A percentile compares a stretch with the other conserved stretches of the same genome.
Conservation (phyloP, 1,140 invertebrate species). For the Pseudomyrmex sp. region DNA sequence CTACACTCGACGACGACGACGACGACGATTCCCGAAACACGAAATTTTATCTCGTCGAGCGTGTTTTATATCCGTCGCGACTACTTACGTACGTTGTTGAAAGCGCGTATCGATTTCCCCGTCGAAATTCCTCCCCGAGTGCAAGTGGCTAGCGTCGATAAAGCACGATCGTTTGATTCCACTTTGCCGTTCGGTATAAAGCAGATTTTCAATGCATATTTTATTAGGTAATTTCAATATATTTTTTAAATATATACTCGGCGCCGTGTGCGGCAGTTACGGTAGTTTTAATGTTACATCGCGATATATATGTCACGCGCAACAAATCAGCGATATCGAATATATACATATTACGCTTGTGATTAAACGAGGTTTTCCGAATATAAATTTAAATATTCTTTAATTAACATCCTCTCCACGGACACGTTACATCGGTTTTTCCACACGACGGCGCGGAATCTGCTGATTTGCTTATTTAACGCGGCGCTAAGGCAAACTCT, state of each 20-base stretch:
- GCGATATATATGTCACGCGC: no score
- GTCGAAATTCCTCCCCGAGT: not conserved
- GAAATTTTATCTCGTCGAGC: slow-evolving; percentile 32
- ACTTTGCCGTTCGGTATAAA: no score
- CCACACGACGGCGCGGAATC: not conserved
- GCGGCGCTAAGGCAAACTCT: not conserved
- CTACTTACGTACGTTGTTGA: not conserved
- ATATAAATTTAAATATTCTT: not conserved
- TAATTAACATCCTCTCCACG: slow-evolving; percentile 1
- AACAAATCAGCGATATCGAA: no score
- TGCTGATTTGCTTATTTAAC: slow-evolving; percentile 20
- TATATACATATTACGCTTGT: no score
- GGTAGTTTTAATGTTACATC: no score
- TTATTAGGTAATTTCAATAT: no score
- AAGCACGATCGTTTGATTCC: no score
- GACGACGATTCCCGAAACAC: slow-evolving; percentile 12
- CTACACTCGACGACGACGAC: not conserved
- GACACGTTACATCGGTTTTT: not conserved
- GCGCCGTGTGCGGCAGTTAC: no score
- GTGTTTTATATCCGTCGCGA: slow-evolving; percentile 28
- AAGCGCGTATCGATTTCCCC: not conserved
- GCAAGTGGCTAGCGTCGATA: not conserved
- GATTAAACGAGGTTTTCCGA: no score
- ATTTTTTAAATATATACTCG: no score
- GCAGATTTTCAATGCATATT: no score